A percentile compares a stretch with the other conserved stretches of the same genome.
phyloP scores from a whole-genome alignment of 2,797 vertebrate genomes.

The Muscicapa striata region DNA sequence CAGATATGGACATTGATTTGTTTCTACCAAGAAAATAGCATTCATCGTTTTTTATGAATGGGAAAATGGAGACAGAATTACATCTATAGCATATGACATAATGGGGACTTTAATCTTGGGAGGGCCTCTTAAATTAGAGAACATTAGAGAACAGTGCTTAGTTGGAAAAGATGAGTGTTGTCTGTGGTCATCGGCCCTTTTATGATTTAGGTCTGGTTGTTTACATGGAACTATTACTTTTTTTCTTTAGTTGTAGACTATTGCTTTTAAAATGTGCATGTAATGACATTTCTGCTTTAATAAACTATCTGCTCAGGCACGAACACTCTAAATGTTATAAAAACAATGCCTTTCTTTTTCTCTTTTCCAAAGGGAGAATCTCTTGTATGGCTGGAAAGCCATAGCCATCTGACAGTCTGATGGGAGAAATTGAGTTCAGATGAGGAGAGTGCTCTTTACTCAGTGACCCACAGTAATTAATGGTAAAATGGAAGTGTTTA shows the following conservation, averaged over 20 bases:
- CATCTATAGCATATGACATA: neutral
- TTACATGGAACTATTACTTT: neutral
- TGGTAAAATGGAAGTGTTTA: neutral
- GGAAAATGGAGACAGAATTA: neutral
- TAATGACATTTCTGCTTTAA: neutral
- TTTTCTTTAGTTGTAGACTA: neutral
- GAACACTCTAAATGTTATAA: neutral
- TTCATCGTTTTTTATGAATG: neutral
- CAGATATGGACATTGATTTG: neutral
- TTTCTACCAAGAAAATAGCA: neutral
- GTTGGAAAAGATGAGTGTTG: neutral
- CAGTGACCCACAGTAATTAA: neutral
- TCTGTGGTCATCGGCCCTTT: neutral
- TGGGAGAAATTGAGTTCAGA: constrained; percentile 36
- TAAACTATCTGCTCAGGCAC: neutral
- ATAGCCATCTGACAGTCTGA: neutral
- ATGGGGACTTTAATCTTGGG: neutral
- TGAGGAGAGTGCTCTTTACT: neutral
- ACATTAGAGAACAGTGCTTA: neutral
- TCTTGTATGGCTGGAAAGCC: neutral
- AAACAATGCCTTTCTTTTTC: neutral
- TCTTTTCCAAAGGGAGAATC: neutral
- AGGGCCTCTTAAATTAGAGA: neutral
- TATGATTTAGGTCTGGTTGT: neutral
- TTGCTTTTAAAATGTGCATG: neutral